phyloP scores from a whole-genome alignment of 2,113 vertebrate species.

The Upupa epops region DNA sequence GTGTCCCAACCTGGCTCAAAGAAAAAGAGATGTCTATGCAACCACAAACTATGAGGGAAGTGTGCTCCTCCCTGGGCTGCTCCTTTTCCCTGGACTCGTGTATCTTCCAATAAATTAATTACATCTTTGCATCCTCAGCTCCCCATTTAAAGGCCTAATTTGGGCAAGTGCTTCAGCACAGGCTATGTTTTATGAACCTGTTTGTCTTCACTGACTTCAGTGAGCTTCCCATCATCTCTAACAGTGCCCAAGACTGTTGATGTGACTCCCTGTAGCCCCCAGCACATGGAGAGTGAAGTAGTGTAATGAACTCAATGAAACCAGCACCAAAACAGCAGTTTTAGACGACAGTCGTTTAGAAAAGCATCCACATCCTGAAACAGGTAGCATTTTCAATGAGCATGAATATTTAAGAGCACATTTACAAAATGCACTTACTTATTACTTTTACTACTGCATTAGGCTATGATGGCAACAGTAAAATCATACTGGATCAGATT shows the following conservation, averaged over 20 bases:
- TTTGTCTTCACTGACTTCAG: background rate
- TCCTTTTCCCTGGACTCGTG: background rate
- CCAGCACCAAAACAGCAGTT: background rate
- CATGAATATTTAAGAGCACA: slow-evolving; percentile 16
- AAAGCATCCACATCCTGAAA: background rate
- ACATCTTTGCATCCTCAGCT: background rate
- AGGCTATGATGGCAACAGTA: background rate
- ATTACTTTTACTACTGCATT: background rate
- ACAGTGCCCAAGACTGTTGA: rapidly evolving
- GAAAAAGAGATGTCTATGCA: background rate
- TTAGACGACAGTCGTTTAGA: background rate
- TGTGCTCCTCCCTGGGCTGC: rapidly evolving
- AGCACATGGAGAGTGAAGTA: rapidly evolving
- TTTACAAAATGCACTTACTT: slow-evolving; percentile 2
- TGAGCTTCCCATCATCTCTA: background rate
- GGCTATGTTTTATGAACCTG: background rate
- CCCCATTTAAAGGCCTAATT: background rate
- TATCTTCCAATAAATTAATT: background rate
- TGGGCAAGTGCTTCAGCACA: background rate
- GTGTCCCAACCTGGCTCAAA: background rate
- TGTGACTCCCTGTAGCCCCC: rapidly evolving
- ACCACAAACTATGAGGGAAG: background rate
- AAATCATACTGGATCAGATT: background rate
- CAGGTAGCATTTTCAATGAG: background rate
- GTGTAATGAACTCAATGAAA: background rate